Conservation (phyloP, 2,888 invertebrate genomes). For the Epicampocera succincta region DNA sequence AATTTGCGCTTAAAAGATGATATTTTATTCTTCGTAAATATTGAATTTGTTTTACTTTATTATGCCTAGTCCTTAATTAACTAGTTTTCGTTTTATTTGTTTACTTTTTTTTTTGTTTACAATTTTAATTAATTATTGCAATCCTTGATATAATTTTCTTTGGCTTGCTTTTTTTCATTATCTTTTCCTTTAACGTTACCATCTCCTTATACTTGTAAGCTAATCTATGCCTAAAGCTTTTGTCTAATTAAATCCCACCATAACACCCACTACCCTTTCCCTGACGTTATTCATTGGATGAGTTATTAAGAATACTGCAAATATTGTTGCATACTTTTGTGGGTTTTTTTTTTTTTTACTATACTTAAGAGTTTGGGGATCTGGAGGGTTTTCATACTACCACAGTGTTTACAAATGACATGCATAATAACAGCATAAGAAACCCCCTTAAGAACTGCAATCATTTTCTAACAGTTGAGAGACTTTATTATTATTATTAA, state of each 20-base stretch:
- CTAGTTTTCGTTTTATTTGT: slow-evolving; percentile 19
- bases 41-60: not conserved
- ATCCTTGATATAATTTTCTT: slow-evolving; percentile 34
- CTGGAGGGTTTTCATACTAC: slow-evolving; percentile 50
- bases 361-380: slow-evolving; percentile 54
- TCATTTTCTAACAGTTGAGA: slow-evolving; percentile 68
- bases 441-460: slow-evolving; percentile 70
- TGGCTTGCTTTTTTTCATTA: slow-evolving; percentile 45
- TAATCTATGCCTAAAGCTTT: slow-evolving; percentile 74
- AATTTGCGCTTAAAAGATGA: no score
- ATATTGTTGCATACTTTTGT: slow-evolving; percentile 72
- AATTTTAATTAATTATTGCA: slow-evolving; percentile 54
- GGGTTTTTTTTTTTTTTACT: slow-evolving; percentile 48
- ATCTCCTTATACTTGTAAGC: slow-evolving; percentile 59
- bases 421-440: slow-evolving; percentile 66
- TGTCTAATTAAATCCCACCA: slow-evolving; percentile 80
- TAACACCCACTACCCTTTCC: slow-evolving; percentile 62
- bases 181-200: slow-evolving; percentile 39
- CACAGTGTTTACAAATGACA: slow-evolving; percentile 53
- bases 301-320: slow-evolving; percentile 71
- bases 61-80: slow-evolving; percentile 25
- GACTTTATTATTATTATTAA: slow-evolving; percentile 63
- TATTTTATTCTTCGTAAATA: not conserved
- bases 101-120: slow-evolving; percentile 50
- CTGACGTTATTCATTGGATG: slow-evolving; percentile 53